Evolutionary conservation across 2,797 vertebrate species (phyloP).

Genomic region (Picus viridis): DNA sequence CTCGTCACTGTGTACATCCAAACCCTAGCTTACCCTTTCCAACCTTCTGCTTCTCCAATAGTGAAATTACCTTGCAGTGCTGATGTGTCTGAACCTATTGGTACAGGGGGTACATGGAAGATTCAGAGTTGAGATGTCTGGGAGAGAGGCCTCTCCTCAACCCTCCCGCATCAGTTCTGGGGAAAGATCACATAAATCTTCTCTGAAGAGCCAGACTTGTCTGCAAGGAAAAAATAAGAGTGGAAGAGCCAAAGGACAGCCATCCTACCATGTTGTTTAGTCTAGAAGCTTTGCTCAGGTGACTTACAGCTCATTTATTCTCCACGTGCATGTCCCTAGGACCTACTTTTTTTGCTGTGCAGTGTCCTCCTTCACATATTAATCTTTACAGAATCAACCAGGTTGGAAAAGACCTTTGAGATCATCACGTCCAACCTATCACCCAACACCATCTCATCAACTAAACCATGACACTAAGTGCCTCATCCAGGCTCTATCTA

Average conservation of each 20-base stretch:
- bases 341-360: background rate
- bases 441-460: too few species aligned
- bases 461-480: too few species aligned
- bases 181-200: background rate
- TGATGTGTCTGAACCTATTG: background rate
- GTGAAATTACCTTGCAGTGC: background rate
- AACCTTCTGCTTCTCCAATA: background rate
- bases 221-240: background rate
- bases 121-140: too few species aligned
- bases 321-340: rapidly evolving
- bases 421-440: too few species aligned
- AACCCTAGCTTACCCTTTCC: background rate
- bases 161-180: background rate
- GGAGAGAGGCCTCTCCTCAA: background rate
- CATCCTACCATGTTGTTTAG: background rate
- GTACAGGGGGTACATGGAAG: rapidly evolving
- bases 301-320: background rate
- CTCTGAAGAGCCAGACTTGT: background rate
- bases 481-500: too few species aligned
- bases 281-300: background rate
- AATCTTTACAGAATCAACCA: background rate
- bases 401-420: too few species aligned
- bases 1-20: background rate
- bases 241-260: background rate
- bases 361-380: background rate